Percentiles rank a stretch among this genome's conserved stretches.
These are phyloP conservation scores for Phalacrocorax brasilianus DNA, from an alignment of 2,113 vertebrate genomes.

Conservation along the genomic window DNA sequence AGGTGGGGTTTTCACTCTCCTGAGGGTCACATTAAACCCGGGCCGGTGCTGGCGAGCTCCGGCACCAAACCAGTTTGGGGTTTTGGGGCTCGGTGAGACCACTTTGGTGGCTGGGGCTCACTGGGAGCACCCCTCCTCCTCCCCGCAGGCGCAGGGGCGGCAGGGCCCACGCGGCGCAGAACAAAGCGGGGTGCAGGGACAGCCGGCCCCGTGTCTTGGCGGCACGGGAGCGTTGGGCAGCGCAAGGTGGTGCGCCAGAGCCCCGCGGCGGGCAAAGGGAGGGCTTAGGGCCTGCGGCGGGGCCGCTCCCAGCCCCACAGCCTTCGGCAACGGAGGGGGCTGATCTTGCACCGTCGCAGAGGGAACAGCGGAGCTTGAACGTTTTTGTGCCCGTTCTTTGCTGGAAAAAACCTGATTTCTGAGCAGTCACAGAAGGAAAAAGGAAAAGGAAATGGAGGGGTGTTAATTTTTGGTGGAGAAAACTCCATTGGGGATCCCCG, in stretches of 20 bases:
- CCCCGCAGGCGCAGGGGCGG: not conserved
- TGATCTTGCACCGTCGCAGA: not conserved
- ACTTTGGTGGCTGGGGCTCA: no score
- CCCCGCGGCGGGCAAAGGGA: no score
- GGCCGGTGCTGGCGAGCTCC: not conserved
- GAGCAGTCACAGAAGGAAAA: not conserved
- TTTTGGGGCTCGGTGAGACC: no score
- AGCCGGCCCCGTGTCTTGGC: not conserved
- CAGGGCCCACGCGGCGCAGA: rapidly evolving
- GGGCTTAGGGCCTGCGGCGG: no score
- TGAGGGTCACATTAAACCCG: rapidly evolving
- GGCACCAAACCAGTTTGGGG: not conserved
- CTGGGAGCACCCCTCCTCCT: not conserved
- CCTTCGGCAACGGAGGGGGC: not conserved
- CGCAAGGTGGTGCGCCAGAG: not conserved
- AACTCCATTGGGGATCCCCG: no score
- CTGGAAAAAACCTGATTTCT: not conserved
- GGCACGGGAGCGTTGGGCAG: no score
- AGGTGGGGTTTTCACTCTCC: not conserved
- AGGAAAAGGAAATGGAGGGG: no score
- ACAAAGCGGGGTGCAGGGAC: not conserved
- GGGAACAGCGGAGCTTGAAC: not conserved
- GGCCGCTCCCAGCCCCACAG: not conserved
- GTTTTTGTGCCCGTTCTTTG: not conserved
- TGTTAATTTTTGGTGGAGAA: not conserved